These are phyloP conservation scores for Montifringilla adamsi DNA, from an alignment of 2,113 vertebrate species.

Conservation along the genomic window DNA sequence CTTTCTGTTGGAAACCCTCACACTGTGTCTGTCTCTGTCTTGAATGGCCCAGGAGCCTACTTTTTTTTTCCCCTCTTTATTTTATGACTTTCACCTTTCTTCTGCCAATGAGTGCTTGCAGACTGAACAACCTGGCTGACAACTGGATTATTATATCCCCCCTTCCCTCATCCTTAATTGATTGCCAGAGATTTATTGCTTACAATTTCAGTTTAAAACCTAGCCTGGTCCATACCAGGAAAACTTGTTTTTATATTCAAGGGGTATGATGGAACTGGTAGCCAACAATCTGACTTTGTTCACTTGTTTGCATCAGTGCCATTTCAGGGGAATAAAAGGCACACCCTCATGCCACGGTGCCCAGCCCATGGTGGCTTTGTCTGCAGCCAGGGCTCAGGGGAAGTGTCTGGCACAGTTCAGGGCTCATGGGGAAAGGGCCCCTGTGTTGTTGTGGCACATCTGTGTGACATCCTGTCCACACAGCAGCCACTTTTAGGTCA, in stretches of 20 bases:
- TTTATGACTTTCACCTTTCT: conserved; percentile 1
- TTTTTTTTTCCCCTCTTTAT: background rate
- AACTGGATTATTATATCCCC: background rate
- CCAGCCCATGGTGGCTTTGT: background rate
- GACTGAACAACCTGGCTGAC: background rate
- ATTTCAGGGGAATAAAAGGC: background rate
- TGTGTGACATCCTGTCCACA: background rate
- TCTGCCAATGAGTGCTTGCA: background rate
- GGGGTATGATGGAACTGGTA: background rate
- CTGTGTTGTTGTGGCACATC: accelerated
- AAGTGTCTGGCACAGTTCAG: background rate
- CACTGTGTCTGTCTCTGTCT: background rate
- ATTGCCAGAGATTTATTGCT: background rate
- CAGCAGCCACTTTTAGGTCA: background rate
- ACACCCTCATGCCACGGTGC: background rate
- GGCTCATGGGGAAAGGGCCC: background rate
- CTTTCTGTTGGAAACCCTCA: conserved; percentile 40
- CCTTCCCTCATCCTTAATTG: background rate
- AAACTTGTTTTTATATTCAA: background rate
- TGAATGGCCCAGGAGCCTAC: background rate
- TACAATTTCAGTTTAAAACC: background rate
- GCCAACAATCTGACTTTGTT: background rate
- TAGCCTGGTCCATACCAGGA: background rate
- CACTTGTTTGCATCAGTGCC: background rate
- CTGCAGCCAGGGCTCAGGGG: background rate